phyloP scores from a whole-genome alignment of 2,113 vertebrate species.

The Todiramphus chloris region DNA sequence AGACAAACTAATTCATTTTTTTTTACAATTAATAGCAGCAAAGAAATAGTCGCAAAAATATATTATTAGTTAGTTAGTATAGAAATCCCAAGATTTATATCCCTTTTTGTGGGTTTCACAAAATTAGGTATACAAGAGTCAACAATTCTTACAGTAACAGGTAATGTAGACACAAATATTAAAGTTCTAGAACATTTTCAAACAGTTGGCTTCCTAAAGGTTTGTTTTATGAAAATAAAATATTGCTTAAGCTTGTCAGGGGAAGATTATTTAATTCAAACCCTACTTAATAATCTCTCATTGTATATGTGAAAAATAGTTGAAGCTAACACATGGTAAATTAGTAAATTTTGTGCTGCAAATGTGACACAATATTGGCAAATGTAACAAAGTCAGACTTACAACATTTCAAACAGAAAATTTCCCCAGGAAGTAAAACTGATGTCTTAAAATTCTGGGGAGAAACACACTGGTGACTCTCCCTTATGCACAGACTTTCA shows the following conservation, averaged over 20 bases:
- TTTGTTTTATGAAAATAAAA: neutral
- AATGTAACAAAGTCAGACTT: neutral
- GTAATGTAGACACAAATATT: neutral
- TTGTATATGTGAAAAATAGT: neutral
- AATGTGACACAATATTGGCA: conserved; percentile 4
- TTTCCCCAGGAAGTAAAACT: neutral
- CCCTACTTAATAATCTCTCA: neutral
- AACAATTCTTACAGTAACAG: neutral
- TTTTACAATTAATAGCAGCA: neutral
- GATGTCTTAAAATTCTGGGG: conserved; percentile 2
- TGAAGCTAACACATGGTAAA: neutral
- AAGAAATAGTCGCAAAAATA: neutral
- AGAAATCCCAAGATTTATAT: neutral
- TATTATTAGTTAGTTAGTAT: neutral
- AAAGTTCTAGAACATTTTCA: neutral
- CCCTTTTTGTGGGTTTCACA: neutral
- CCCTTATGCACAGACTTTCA: neutral
- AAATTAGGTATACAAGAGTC: neutral
- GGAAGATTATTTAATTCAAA: neutral
- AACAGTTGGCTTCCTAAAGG: neutral
- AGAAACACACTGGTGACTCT: neutral
- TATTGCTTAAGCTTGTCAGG: neutral
- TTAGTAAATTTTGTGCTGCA: neutral
- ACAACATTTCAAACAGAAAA: neutral
- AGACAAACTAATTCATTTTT: neutral